phyloP scores from a whole-genome alignment of 1,140 invertebrate species.

The Lamellibrachia luymesi region DNA sequence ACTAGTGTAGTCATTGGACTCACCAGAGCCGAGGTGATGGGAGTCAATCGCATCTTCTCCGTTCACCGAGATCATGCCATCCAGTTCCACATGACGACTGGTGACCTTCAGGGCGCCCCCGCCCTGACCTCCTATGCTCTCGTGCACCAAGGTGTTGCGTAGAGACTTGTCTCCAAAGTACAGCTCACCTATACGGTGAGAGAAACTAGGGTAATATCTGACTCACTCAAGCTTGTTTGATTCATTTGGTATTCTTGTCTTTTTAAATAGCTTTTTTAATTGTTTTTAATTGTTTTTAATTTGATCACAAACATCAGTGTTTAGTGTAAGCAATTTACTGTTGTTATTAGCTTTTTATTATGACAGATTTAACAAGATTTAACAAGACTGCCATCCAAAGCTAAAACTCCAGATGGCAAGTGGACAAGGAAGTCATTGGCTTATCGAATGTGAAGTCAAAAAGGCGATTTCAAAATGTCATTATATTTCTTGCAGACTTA shows the following conservation, averaged over 20 bases:
- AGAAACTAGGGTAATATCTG: neutral
- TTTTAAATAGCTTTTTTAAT: neutral
- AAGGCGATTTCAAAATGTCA: neutral
- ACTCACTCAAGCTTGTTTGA: neutral
- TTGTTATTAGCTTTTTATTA: no score
- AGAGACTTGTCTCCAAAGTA: conserved; percentile 39
- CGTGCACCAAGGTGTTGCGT: conserved; percentile 34
- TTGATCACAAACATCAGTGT: no score
- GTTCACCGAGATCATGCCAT: conserved; percentile 39
- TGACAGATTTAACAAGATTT: no score
- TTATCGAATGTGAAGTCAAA: no score
- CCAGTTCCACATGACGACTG: conserved; percentile 40
- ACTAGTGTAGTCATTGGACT: neutral
- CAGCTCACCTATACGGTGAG: conserved; percentile 26
- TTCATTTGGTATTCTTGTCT: neutral
- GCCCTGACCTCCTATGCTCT: conserved; percentile 38
- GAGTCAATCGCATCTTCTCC: conserved; percentile 27
- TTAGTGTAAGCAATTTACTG: no score
- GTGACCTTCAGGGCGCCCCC: conserved; percentile 36
- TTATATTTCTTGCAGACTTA: neutral
- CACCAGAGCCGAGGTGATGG: neutral
- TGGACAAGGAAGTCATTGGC: no score
- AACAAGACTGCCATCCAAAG: no score
- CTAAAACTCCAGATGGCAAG: no score
- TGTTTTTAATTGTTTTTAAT: no score